Conservation (phyloP, 2,113 vertebrate genomes). For the Triplophysa rosa region DNA sequence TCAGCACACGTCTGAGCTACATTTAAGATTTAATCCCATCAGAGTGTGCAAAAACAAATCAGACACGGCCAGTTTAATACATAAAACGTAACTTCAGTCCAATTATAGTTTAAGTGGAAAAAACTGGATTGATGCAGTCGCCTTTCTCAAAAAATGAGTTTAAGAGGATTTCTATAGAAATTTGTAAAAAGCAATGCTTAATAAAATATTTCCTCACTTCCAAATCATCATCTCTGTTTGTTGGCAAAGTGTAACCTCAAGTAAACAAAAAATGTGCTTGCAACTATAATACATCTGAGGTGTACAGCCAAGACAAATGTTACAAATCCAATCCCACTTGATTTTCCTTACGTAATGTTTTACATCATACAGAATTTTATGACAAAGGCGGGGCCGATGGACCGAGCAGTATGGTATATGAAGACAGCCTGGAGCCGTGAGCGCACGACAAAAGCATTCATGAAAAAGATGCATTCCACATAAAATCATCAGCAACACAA, state of each 20-base stretch:
- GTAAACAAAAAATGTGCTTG: neutral
- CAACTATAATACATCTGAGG: neutral
- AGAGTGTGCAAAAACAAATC: neutral
- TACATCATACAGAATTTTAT: neutral
- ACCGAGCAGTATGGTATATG: constrained; percentile 52
- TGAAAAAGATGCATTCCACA: constrained; percentile 67
- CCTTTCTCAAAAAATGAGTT: neutral
- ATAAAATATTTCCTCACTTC: constrained; percentile 1
- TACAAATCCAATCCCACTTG: no score
- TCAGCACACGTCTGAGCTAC: neutral
- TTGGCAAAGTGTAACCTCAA: neutral
- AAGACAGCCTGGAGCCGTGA: constrained; percentile 31
- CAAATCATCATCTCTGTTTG: neutral
- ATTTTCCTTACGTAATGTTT: neutral
- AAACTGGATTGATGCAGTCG: neutral
- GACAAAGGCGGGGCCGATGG: neutral
- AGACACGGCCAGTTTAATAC: constrained; percentile 3
- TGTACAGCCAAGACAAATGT: constrained; percentile 5
- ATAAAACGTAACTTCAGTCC: constrained; percentile 10
- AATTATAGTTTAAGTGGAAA: neutral
- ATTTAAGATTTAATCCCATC: neutral
- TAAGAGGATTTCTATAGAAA: neutral
- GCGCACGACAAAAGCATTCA: constrained; percentile 62
- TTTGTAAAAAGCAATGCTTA: neutral
- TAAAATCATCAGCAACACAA: constrained; percentile 84